Percentiles rank a stretch among this genome's conserved stretches.
phyloP scores from a whole-genome alignment of 2,888 invertebrate genomes.

The Monoplex corrugatus region DNA sequence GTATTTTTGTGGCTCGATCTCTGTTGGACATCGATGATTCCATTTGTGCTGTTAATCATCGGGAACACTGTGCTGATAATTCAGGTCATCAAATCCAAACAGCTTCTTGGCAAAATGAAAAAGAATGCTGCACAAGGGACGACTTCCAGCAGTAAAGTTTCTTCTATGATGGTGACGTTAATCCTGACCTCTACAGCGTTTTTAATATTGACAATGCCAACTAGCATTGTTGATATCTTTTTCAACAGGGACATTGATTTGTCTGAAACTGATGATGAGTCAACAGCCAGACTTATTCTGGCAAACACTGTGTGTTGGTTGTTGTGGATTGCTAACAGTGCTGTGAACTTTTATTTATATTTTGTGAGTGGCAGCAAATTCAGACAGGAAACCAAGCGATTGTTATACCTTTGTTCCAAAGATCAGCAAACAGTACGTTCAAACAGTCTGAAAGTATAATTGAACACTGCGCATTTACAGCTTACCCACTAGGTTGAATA shows the following conservation, averaged over 20 bases:
- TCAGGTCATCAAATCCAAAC: not conserved
- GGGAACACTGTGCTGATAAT: not conserved
- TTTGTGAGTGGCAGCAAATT: constrained; percentile 7
- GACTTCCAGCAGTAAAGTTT: not conserved
- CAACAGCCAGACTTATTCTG: not conserved
- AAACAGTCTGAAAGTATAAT: too few species aligned
- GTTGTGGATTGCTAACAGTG: not conserved
- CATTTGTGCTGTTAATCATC: not conserved
- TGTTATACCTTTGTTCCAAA: not conserved
- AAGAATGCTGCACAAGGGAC: not conserved
- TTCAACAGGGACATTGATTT: not conserved
- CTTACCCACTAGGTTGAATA: too few species aligned
- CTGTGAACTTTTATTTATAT: not conserved
- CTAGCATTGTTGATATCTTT: not conserved
- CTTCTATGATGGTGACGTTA: not conserved
- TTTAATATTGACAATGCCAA: not conserved
- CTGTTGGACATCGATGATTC: not conserved
- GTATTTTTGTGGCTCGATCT: not conserved
- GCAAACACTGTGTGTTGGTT: not conserved
- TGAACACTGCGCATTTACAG: too few species aligned
- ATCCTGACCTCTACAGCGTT: not conserved
- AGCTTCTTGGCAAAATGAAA: not conserved
- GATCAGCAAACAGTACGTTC: too few species aligned
- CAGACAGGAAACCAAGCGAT: not conserved
- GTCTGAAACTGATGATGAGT: not conserved